These are phyloP conservation scores for Maconellicoccus hirsutus DNA, from an alignment of 1,140 invertebrate genomes.

Conservation along the genomic window DNA sequence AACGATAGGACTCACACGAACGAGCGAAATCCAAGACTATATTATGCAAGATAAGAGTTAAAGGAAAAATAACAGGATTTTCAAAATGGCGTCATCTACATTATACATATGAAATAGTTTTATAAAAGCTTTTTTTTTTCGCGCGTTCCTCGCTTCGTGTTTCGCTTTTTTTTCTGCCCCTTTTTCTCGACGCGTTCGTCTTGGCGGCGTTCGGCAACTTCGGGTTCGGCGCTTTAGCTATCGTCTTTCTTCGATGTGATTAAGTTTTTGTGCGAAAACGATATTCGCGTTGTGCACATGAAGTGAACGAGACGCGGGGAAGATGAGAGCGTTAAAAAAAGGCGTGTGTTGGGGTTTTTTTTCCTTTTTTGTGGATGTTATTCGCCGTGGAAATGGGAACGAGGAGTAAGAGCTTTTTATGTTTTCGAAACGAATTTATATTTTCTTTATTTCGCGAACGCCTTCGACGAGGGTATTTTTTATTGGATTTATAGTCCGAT, in stretches of 20 bases:
- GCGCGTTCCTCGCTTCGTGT: neutral
- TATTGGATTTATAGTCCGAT: no score
- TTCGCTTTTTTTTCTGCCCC: neutral
- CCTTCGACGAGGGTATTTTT: no score
- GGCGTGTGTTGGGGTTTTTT: no score
- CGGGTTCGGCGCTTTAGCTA: neutral
- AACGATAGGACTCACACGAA: neutral
- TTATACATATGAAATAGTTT: slow-evolving; percentile 23
- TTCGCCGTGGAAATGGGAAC: no score
- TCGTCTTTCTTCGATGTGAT: slow-evolving; percentile 19
- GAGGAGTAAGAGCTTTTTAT: no score
- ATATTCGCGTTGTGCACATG: slow-evolving; percentile 5
- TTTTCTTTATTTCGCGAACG: no score
- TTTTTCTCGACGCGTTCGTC: neutral
- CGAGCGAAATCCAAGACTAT: slow-evolving; percentile 13
- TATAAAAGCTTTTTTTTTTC: slow-evolving; percentile 15
- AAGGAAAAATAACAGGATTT: slow-evolving; percentile 22
- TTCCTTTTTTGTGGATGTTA: no score
- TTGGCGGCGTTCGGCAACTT: no score
- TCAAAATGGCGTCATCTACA: slow-evolving; percentile 22
- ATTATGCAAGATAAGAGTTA: slow-evolving; percentile 22
- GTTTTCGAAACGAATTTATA: no score
- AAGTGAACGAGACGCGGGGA: no score
- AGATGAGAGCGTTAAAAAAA: no score
- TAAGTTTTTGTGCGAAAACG: slow-evolving; percentile 21